Base-by-base conservation (phyloP, 2,797 vertebrate genomes). In the Ptychadena robeensis region DNA sequence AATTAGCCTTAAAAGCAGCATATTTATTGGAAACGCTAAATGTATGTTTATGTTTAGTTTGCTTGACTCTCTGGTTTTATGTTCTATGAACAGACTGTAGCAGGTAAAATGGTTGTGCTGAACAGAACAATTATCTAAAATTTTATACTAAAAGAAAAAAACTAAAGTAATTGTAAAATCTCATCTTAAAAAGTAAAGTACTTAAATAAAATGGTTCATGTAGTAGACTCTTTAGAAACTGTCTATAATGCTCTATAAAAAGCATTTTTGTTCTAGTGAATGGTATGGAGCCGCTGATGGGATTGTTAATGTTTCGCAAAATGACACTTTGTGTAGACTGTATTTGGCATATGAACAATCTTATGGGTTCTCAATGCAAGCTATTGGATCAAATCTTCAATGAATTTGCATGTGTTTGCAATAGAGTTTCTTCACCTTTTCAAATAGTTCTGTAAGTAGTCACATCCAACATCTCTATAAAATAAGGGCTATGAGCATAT, bases 21-120 rank as follows among this genome's bases (percentile, higher is more conserved):
- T 48, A 70, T 40, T 76, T 27, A 76, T 82, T 70, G 69, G 28
- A 63, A 82, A 76, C 48, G 76, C 68, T 69, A 44, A 61, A 82
- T 69, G 59, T 34, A 28, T 25, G 77, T 79, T 79, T 40, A 79
- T 73, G 73, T 59, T 73, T 63, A 22, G 40, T 71, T 78, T 48
- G 65, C 38, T 48, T 78, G 35, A 77, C 73, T 66, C 27, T 44
- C 57, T 74, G 35, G 48, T 48, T 61, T 63, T 82, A 71, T 77
- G 68, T 34, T 73, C 30, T 25, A 73, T 57, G 57, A 73, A 81
- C 37, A 27, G 48, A 72, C 34, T n/a, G 9, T 73, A 27, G n/a
- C n/a, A 73, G 65, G 61, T 81, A 81, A 25, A 82, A 63, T 25
- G 63, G 75, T 44, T 76, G 65, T 27, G 27, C 48, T 70, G 63